Percentiles rank a stretch among this genome's conserved stretches.
Conservation (phyloP, 2,797 vertebrate species). For the Lophius americanus region DNA sequence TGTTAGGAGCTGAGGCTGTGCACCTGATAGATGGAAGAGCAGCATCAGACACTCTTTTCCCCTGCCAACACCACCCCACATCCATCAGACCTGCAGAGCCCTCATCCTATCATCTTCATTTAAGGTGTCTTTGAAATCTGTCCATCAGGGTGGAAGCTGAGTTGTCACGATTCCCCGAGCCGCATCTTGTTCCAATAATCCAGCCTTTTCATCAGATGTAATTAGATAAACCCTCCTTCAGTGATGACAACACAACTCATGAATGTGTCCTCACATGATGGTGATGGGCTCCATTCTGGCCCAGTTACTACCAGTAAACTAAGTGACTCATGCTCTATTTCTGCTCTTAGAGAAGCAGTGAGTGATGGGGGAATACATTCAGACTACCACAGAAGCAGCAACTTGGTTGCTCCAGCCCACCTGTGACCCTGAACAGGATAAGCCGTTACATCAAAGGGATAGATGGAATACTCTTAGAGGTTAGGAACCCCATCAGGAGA, state of each 20-base stretch:
- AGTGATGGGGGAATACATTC: too few relatives aligned
- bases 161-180: not conserved
- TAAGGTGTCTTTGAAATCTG: not conserved
- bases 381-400: too few relatives aligned
- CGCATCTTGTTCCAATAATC: constrained; percentile 16
- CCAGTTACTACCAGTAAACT: constrained; percentile 34
- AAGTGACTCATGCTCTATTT: constrained; percentile 23
- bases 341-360: too few relatives aligned
- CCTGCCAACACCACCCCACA: too few relatives aligned
- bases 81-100: not conserved
- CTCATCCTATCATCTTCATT: constrained; percentile 10
- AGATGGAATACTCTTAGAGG: too few relatives aligned
- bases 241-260: constrained; percentile 3
- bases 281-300: constrained; percentile 3
- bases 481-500: too few relatives aligned
- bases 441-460: too few relatives aligned
- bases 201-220: constrained; percentile 9
- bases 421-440: too few relatives aligned
- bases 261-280: constrained; percentile 8
- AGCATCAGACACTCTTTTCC: too few relatives aligned
- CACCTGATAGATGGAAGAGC: too few relatives aligned
- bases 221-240: not conserved
- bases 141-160: constrained; percentile 14
- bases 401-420: too few relatives aligned
- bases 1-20: too few relatives aligned